A percentile compares a stretch with the other conserved stretches of the same genome.
phyloP scores from a whole-genome alignment of 2,797 vertebrate genomes.

The Mormyrops boulengeri region DNA sequence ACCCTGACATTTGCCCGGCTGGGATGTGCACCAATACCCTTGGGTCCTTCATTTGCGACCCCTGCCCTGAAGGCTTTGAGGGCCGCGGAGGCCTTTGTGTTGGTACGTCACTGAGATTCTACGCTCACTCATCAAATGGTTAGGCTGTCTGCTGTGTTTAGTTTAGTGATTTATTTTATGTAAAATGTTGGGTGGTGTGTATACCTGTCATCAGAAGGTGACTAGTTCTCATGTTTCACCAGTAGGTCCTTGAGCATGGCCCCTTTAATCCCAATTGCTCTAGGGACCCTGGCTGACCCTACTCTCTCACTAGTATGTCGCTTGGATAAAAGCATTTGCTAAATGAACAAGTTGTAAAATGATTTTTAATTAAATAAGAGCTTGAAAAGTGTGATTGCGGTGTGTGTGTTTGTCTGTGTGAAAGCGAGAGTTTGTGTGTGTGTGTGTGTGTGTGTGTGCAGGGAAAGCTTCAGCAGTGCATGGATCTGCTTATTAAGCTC shows the following conservation, averaged over 20 bases:
- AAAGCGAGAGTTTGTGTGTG: background rate
- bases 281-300: background rate
- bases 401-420: background rate
- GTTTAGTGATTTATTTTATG: background rate
- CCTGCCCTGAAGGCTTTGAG: slow-evolving; percentile 75
- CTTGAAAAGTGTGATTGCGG: background rate
- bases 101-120: slow-evolving; percentile 59
- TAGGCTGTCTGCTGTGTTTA: background rate
- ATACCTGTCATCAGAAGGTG: background rate
- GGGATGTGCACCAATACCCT: slow-evolving; percentile 77
- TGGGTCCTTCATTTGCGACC: slow-evolving; percentile 76
- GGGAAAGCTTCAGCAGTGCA: background rate
- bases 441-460: background rate
- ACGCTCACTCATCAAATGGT: background rate
- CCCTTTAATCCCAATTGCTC: background rate
- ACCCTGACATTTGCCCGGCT: slow-evolving; percentile 66
- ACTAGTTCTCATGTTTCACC: background rate
- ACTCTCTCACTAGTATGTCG: background rate
- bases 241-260: background rate
- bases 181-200: background rate
- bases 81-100: slow-evolving; percentile 76
- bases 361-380: background rate
- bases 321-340: background rate
- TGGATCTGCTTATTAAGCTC: background rate
- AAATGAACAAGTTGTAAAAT: background rate